These are phyloP conservation scores for Archilochus colubris DNA, from an alignment of 2,113 vertebrate species.

Conservation along the genomic window DNA sequence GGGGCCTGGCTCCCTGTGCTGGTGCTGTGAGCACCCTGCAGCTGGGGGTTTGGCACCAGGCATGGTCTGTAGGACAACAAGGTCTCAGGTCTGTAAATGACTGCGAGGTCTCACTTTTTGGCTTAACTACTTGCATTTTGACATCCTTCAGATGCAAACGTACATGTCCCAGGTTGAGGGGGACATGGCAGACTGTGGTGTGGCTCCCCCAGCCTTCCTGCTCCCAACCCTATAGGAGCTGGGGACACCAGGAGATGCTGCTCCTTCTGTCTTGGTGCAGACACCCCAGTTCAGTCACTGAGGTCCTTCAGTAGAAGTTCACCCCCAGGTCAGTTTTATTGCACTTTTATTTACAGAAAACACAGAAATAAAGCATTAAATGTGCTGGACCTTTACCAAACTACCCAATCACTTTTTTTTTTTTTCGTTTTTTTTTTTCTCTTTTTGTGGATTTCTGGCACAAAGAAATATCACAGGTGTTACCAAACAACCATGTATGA, in stretches of 20 bases:
- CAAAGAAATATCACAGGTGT: constrained; percentile 74
- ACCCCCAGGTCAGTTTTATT: constrained; percentile 53
- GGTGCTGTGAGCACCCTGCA: not conserved
- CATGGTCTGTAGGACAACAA: not conserved
- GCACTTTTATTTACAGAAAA: constrained; percentile 85
- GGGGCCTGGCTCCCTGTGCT: not conserved
- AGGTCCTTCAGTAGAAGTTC: constrained; percentile 23
- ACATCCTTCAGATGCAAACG: not conserved
- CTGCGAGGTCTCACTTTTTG: not conserved
- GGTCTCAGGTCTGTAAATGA: not conserved
- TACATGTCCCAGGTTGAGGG: not conserved
- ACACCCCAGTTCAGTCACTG: not conserved
- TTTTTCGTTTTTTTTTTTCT: too few species aligned
- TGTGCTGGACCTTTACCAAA: constrained; percentile 73
- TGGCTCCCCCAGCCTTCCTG: accelerated
- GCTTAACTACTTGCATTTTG: not conserved
- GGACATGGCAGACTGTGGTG: not conserved
- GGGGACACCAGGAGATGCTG: not conserved
- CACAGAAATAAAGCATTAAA: constrained; percentile 79
- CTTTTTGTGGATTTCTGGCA: constrained; percentile 70
- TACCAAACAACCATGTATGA: constrained; percentile 70
- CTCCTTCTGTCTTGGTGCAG: not conserved
- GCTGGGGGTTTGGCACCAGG: too few species aligned
- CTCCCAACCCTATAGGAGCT: accelerated
- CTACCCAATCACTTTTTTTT: not conserved